Evolutionary conservation across 2,888 invertebrate species (phyloP), one percentile per base, ranked within the genome.

Genomic region (Amitus sp.): DNA sequence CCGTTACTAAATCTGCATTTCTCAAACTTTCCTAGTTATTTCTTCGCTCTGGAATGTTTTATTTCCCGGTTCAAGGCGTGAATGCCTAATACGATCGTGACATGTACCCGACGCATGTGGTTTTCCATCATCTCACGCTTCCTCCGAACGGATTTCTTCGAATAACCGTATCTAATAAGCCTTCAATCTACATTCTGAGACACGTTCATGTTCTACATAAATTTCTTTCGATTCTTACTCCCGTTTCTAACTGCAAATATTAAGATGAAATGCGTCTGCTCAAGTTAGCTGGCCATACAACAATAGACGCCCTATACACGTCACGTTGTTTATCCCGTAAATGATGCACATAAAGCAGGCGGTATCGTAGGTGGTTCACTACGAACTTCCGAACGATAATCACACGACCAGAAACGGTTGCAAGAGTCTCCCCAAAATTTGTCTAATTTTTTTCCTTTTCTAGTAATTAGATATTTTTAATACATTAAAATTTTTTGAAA

Each of bases 301-400:
- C n/a, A n/a, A n/a, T n/a, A n/a, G n/a, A n/a, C n/a, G n/a, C n/a
- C n/a, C n/a, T n/a, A n/a, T n/a, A n/a, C n/a, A n/a, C n/a, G n/a
- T n/a, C n/a, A n/a, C 46, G 49, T 56, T 50, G 62, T 62, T 61
- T 62, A 45, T 30, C 7, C 34, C 47, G 56, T 51, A 55, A n/a
- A n/a, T n/a, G n/a, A n/a, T n/a, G n/a, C 67, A 53, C 63, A 47
- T 57, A 27, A 34, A 60, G 47, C 18, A 52, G 43, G 23, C 49
- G 7, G 34, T 34, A 45, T 19, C 12, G 45, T 33, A n/a, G n/a
- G n/a, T n/a, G n/a, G n/a, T n/a, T n/a, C n/a, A n/a, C n/a, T n/a
- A n/a, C n/a, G n/a, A n/a, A n/a, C n/a, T n/a, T n/a, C n/a, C n/a
- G n/a, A n/a, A n/a, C n/a, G n/a, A n/a, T n/a, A n/a, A n/a, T n/a